A percentile compares a stretch with the other conserved stretches of the same genome.
Evolutionary conservation across 2,888 invertebrate species (phyloP).

Genomic region (Limnephilus rhombicus): DNA sequence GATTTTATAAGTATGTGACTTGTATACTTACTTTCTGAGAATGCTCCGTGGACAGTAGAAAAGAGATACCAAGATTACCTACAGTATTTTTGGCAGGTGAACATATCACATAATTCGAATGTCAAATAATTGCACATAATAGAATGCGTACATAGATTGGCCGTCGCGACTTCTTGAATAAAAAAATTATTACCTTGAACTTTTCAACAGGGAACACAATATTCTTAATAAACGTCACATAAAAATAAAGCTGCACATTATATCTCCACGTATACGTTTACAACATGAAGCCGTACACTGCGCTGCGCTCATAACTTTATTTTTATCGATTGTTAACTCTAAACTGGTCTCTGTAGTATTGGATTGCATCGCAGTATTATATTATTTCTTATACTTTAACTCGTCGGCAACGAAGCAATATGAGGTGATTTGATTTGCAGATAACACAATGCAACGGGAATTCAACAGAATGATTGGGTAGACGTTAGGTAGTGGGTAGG

Average conservation of each 20-base stretch:
- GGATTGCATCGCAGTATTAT: neutral
- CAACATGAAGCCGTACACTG: constrained; percentile 9
- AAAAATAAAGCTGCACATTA: neutral
- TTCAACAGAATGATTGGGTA: neutral
- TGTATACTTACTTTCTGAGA: too few relatives aligned
- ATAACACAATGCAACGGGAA: neutral
- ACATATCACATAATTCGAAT: neutral
- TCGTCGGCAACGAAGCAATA: neutral
- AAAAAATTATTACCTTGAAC: constrained; percentile 7
- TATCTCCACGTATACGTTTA: neutral
- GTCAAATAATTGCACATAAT: neutral
- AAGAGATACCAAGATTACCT: neutral
- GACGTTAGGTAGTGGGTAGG: neutral
- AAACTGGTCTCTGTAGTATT: constrained; percentile 15
- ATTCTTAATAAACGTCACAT: neutral
- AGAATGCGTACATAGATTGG: neutral
- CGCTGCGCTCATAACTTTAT: neutral
- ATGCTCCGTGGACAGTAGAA: neutral
- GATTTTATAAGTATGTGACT: too few relatives aligned
- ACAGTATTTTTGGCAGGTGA: neutral
- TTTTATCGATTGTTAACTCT: constrained; percentile 17
- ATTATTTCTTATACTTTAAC: neutral
- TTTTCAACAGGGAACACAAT: neutral
- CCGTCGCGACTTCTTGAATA: neutral
- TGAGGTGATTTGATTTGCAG: neutral